These are phyloP conservation scores for Branchinecta lynchi DNA, from an alignment of 1,140 invertebrate species.

Conservation along the genomic window DNA sequence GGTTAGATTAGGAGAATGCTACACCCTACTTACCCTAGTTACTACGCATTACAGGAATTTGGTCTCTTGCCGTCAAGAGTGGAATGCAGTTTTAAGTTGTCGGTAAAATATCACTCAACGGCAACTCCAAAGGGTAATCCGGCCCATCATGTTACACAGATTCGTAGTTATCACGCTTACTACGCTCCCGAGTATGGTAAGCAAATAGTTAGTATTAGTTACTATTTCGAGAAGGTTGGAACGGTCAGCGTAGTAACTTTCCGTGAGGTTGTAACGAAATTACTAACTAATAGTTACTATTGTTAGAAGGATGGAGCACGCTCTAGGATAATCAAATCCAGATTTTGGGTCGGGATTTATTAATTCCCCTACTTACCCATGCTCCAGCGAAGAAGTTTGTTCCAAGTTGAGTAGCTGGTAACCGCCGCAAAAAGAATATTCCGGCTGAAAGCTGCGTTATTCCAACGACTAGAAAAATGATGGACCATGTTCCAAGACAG, in stretches of 20 bases:
- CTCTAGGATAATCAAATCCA: background rate
- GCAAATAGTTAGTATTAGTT: too few species aligned
- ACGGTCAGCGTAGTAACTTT: too few species aligned
- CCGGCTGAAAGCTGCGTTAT: slow-evolving; percentile 18
- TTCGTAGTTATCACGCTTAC: too few species aligned
- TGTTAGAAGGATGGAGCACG: too few species aligned
- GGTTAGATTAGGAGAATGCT: too few species aligned
- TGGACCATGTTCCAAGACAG: slow-evolving; percentile 16
- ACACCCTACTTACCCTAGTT: background rate
- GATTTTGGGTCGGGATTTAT: background rate
- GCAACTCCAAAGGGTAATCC: background rate
- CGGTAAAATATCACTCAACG: background rate
- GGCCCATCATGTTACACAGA: too few species aligned
- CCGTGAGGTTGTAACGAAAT: too few species aligned
- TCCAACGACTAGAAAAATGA: slow-evolving; percentile 16
- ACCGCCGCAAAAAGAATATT: background rate
- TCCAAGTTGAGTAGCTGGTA: background rate
- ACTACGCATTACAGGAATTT: background rate
- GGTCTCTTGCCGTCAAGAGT: background rate
- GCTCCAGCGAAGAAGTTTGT: background rate
- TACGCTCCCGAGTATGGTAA: too few species aligned
- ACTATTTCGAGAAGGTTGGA: too few species aligned
- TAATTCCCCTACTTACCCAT: background rate
- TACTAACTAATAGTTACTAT: too few species aligned
- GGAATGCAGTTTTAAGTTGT: background rate